These are phyloP conservation scores for Oplegnathus fasciatus DNA, from an alignment of 2,113 vertebrate species.

Conservation along the genomic window DNA sequence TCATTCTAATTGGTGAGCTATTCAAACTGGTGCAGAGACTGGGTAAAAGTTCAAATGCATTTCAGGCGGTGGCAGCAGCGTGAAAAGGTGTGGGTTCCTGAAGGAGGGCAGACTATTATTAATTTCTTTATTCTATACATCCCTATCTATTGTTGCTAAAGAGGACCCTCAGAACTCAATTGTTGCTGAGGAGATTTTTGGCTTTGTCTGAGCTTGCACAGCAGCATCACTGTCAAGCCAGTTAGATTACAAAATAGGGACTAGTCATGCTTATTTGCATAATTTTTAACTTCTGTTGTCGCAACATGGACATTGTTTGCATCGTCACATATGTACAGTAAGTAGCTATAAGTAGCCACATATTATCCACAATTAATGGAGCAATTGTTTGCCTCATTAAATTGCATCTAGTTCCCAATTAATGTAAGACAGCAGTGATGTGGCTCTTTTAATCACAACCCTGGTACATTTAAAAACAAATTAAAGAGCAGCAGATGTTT, in stretches of 20 bases:
- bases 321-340: background rate
- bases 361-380: background rate
- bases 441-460: background rate
- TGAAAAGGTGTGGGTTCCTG: conserved; percentile 41
- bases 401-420: background rate
- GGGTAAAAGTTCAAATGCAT: conserved; percentile 76
- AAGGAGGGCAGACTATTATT: conserved; percentile 38
- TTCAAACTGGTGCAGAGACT: conserved; percentile 58
- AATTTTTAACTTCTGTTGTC: background rate
- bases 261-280: background rate
- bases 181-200: conserved; percentile 3
- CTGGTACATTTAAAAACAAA: background rate
- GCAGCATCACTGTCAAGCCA: background rate
- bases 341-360: background rate
- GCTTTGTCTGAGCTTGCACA: background rate
- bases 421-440: background rate
- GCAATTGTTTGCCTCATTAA: background rate
- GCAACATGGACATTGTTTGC: background rate
- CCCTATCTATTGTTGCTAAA: conserved; percentile 19
- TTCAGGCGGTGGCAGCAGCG: conserved; percentile 26
- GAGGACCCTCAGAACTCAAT: background rate
- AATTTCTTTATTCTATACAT: conserved; percentile 17
- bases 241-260: background rate
- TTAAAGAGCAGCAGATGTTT: background rate
- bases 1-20: conserved; percentile 66